Percentiles rank a stretch among this genome's conserved stretches.
Conservation (phyloP, 2,797 vertebrate genomes). For the Nasua narica region DNA sequence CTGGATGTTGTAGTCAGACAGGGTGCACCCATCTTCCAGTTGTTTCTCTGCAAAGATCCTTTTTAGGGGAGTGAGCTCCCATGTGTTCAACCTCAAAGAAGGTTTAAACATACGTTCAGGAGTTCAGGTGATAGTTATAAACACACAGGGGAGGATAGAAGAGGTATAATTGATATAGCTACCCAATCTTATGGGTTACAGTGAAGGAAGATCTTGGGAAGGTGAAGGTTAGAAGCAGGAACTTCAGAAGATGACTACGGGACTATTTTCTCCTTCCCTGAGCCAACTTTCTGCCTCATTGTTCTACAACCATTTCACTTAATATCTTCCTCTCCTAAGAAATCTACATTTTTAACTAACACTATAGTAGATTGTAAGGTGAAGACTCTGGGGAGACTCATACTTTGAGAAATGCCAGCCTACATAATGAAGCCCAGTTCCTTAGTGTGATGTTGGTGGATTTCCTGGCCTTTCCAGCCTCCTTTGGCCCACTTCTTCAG, state of each 20-base stretch:
- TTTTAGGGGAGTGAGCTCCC: not conserved
- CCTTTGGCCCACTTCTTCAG: rapidly evolving
- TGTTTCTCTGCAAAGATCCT: no score
- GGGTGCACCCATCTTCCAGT: no score
- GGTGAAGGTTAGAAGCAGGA: not conserved
- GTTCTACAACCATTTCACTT: not conserved
- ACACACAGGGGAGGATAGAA: not conserved
- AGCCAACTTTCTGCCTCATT: not conserved
- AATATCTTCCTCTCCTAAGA: not conserved
- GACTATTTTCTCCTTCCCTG: not conserved
- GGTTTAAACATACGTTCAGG: not conserved
- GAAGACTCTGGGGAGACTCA: not conserved
- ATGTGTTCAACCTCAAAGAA: not conserved
- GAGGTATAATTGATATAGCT: not conserved
- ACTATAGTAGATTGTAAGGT: not conserved
- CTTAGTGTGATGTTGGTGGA: rapidly evolving
- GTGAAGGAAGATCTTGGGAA: not conserved
- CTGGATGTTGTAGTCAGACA: no score
- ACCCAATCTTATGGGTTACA: no score
- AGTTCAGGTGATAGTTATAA: not conserved
- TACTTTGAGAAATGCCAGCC: not conserved
- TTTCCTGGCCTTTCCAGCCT: not conserved
- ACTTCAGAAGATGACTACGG: not conserved
- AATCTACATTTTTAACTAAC: not conserved
- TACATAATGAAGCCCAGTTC: not conserved